Evolutionary conservation across 2,888 invertebrate species (phyloP).

Genomic region (Lutraria lutraria): DNA sequence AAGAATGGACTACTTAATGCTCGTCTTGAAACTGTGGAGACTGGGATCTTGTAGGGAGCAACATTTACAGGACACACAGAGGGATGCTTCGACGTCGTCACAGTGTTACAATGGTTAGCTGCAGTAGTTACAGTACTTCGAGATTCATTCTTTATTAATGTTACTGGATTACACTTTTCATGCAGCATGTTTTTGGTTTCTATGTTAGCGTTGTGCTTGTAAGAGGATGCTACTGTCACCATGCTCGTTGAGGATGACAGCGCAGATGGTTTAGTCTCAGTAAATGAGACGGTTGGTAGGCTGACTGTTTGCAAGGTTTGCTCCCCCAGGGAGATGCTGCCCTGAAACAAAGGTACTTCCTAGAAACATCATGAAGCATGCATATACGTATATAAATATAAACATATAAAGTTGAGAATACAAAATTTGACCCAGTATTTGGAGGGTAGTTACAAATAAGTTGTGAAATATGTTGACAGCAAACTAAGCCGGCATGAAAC

Average conservation of each 20-base stretch:
- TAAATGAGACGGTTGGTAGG: conserved; percentile 65
- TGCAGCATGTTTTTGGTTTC: conserved; percentile 31
- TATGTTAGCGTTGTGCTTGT: conserved; percentile 28
- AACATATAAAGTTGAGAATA: not conserved
- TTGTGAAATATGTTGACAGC: not conserved
- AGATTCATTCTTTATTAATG: conserved; percentile 43
- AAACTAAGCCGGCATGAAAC: not conserved
- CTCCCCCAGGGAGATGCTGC: conserved; percentile 82
- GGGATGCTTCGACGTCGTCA: conserved; percentile 71
- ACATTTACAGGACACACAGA: conserved; percentile 71
- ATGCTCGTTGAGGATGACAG: conserved; percentile 41
- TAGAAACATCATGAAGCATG: conserved; percentile 65
- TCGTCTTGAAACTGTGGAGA: conserved; percentile 76
- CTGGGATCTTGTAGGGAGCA: conserved; percentile 73
- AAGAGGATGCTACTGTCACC: conserved; percentile 47
- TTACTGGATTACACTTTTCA: conserved; percentile 44
- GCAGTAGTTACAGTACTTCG: conserved; percentile 32
- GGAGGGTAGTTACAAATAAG: not conserved
- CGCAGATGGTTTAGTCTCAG: conserved; percentile 49
- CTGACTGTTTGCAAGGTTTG: conserved; percentile 66
- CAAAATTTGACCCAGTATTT: not conserved
- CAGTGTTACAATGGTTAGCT: conserved; percentile 55
- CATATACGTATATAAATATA: not conserved
- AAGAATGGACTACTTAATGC: conserved; percentile 81
- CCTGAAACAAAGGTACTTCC: conserved; percentile 80